phyloP scores from a whole-genome alignment of 2,888 invertebrate species.

The Philhelius pedissequus region DNA sequence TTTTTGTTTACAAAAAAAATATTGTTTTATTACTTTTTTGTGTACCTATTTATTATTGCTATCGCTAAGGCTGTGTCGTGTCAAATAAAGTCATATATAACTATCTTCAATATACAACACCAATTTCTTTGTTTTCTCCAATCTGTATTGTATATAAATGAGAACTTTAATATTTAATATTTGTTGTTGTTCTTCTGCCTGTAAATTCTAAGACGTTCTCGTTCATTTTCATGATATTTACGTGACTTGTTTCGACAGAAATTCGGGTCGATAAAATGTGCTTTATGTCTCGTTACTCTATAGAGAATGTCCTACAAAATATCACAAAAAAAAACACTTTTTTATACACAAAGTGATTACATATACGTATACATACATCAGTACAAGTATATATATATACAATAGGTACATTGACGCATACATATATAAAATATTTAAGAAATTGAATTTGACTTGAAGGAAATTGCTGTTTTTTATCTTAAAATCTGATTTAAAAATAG shows the following conservation, averaged over 20 bases:
- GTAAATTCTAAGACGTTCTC: neutral
- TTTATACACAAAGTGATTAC: neutral
- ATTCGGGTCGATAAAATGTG: neutral
- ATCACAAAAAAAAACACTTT: neutral
- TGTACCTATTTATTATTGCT: too few relatives aligned
- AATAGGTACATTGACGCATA: too few relatives aligned
- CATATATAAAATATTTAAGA: neutral
- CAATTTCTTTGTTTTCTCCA: too few relatives aligned
- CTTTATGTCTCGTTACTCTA: neutral
- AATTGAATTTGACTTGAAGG: conserved; percentile 1
- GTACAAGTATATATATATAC: too few relatives aligned
- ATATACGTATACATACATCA: too few relatives aligned
- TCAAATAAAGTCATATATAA: too few relatives aligned
- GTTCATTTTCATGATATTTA: conserved; percentile 22
- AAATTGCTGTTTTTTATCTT: conserved; percentile 5
- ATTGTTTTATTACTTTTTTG: too few relatives aligned
- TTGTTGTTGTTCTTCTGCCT: too few relatives aligned
- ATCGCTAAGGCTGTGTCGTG: too few relatives aligned
- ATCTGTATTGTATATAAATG: too few relatives aligned
- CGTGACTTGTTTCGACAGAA: neutral
- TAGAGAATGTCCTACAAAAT: neutral
- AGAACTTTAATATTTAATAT: too few relatives aligned
- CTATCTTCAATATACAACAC: neutral
- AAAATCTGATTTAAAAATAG: neutral
- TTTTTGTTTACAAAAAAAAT: too few relatives aligned